Evolutionary conservation across 2,797 vertebrate species (phyloP).

Genomic region (Mastacembelus armatus): DNA sequence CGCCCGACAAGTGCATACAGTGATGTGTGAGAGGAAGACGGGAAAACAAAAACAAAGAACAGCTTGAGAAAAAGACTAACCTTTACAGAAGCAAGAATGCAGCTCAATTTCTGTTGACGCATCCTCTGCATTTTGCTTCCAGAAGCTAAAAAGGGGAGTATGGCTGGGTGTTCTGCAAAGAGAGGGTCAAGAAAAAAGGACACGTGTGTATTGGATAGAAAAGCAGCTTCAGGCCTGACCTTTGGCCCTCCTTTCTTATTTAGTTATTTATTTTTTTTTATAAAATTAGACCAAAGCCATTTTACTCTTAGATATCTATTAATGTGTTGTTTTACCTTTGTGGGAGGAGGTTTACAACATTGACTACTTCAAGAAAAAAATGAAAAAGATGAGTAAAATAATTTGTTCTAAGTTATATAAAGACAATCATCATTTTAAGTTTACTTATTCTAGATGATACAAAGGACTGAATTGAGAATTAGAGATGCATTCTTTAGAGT

Average conservation of each 20-base stretch:
- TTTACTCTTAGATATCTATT: conserved; percentile 19
- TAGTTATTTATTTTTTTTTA: too few relatives aligned
- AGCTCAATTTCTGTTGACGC: conserved; percentile 83
- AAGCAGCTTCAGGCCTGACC: conserved; percentile 68
- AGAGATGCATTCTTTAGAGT: conserved; percentile 76
- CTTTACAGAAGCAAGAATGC: conserved; percentile 87
- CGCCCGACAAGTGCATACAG: conserved; percentile 57
- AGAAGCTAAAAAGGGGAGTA: conserved; percentile 89
- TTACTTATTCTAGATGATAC: conserved; percentile 49
- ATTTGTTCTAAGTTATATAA: conserved; percentile 4
- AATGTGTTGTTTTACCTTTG: conserved; percentile 30
- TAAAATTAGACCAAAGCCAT: conserved; percentile 43
- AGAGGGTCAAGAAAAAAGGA: conserved; percentile 83
- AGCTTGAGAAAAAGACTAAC: conserved; percentile 83
- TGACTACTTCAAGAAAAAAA: too few relatives aligned
- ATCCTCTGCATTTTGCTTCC: conserved; percentile 86
- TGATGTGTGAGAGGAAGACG: conserved; percentile 53
- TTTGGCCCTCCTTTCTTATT: conserved; percentile 42
- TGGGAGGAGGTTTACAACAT: conserved; percentile 31
- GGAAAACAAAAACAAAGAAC: conserved; percentile 56
- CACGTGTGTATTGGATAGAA: conserved; percentile 76
- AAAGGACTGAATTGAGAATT: conserved; percentile 70
- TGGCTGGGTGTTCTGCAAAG: conserved; percentile 89
- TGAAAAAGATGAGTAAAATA: conserved; percentile 11
- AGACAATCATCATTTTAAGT: conserved; percentile 12